Base-by-base conservation (phyloP, 2,888 invertebrate genomes). In the Epinotia nisella region DNA sequence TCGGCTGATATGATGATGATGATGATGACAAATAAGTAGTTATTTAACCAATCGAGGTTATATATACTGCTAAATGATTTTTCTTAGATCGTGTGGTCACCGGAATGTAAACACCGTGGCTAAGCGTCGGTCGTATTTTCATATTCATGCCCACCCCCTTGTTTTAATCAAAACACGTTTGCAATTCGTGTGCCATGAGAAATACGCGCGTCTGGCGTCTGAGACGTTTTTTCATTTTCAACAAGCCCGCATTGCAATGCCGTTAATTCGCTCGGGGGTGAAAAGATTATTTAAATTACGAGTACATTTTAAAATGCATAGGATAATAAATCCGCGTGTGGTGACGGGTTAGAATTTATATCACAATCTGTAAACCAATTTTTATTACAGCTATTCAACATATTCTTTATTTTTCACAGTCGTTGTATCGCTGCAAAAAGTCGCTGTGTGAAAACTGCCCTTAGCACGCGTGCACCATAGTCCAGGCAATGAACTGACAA, bases 181-280 rank as follows among this genome's bases (percentile, higher is more conserved):
- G 83, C 81, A 81, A 83, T 84, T 82, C 83, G 78, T 74, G 68
- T 74, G 71, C 71, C 65, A 80, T 80, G 83, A 80, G 80, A 81
- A 81, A 83, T 82, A 83, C 84, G 82, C 80, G 79, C 77, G 41
- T 51, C 45, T 41, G 24, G 15, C 17, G 56, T 67, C 58, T 41
- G 58, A 68, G 68, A 56, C 51, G n/a, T 35, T 71, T 67, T 61
- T 56, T 55, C 24, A 35, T n/a, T 56, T 55, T 72, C 49, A 49
- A 19, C 53, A 53, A 19, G 10, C 19, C n/a, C 41, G 9, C n/a
- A 24, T 19, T 41, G n/a, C 7, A 24, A 41, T 41, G 19, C 51
- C 17, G n/a, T 65, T 65, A 53, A 62, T 51, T 49, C 2, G 49
- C 10, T n/a, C 10, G 3, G 3, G 45, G 4, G 49, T n/a, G 29